These are phyloP conservation scores for Actinostola sp. DNA, from an alignment of 92 coral and sea anemone species.

Conservation along the genomic window DNA sequence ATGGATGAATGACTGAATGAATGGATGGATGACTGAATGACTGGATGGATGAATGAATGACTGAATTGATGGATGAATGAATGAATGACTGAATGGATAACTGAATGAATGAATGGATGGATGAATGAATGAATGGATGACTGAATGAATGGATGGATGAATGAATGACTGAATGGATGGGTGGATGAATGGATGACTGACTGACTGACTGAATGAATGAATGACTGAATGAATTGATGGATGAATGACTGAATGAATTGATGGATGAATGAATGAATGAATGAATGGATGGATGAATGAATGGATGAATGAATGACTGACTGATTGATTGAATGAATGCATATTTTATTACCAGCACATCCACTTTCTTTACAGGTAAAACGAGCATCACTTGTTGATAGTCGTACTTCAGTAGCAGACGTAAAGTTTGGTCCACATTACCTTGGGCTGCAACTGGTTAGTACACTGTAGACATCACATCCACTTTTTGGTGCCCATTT, in stretches of 20 bases:
- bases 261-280: neutral
- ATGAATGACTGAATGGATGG: too few relatives aligned
- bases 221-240: neutral
- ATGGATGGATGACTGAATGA: too few relatives aligned
- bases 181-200: too few relatives aligned
- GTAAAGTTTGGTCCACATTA: constrained; percentile 97
- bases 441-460: constrained; percentile 87
- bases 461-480: neutral
- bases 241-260: neutral
- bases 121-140: too few relatives aligned
- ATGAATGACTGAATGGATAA: too few relatives aligned
- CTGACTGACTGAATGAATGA: constrained; percentile 6
- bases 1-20: too few relatives aligned
- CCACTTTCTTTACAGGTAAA: too few relatives aligned
- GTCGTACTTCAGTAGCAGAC: constrained; percentile 98
- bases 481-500: neutral
- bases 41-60: too few relatives aligned
- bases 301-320: neutral
- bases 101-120: too few relatives aligned
- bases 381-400: constrained; percentile 91
- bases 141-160: too few relatives aligned
- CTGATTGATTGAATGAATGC: neutral
- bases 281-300: neutral
- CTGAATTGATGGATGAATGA: too few relatives aligned
- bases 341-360: too few relatives aligned